Conservation (phyloP, 2,888 invertebrate genomes). For the Drosophila longiperda region DNA sequence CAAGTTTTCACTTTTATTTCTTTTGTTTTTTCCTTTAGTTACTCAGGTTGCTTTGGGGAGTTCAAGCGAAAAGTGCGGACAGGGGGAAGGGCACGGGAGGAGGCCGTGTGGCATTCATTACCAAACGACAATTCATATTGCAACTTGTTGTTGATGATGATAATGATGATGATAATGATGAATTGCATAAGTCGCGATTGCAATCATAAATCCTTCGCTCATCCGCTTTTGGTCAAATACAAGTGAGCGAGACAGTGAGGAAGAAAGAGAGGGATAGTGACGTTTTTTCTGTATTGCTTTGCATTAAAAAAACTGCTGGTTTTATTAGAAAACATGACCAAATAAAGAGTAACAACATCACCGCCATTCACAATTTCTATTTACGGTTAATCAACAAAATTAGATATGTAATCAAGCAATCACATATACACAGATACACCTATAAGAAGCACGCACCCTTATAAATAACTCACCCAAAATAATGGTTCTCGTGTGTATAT, state of each 20-base stretch:
- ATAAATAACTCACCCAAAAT: conserved; percentile 6
- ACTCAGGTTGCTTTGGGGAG: conserved; percentile 52
- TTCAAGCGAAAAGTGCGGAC: neutral
- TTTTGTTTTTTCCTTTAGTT: conserved; percentile 41
- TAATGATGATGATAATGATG: conserved; percentile 71
- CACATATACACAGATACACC: conserved; percentile 21
- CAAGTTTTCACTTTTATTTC: conserved; percentile 76
- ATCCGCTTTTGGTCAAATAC: conserved; percentile 56
- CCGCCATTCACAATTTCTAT: conserved; percentile 49
- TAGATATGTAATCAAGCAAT: conserved; percentile 60
- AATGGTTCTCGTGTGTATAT: conserved; percentile 11
- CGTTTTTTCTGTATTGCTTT: neutral
- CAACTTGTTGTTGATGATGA: conserved; percentile 46
- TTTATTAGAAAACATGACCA: conserved; percentile 74
- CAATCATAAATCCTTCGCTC: conserved; percentile 58
- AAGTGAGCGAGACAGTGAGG: conserved; percentile 2
- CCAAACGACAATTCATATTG: conserved; percentile 75
- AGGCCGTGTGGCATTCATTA: conserved; percentile 62
- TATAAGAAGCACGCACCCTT: conserved; percentile 13
- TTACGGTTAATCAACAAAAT: conserved; percentile 49
- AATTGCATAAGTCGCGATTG: conserved; percentile 74
- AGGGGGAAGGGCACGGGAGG: neutral
- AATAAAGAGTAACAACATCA: conserved; percentile 54
- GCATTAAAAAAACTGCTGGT: conserved; percentile 16
- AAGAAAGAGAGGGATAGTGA: neutral